phyloP scores from a whole-genome alignment of 1,140 invertebrate genomes.

The Mamestra configurata region DNA sequence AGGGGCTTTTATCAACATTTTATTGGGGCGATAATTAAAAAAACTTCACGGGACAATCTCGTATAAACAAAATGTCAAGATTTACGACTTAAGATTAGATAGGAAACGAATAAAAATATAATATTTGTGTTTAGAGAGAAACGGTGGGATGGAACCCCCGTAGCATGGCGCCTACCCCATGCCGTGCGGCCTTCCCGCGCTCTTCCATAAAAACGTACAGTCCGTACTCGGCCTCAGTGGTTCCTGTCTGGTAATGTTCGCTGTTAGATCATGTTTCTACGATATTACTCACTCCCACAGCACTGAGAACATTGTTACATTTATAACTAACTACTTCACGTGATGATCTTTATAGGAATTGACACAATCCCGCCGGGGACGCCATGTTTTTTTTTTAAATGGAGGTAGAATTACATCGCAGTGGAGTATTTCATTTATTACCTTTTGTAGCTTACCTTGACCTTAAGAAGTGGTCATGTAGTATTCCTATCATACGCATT shows the following conservation, averaged over 20 bases:
- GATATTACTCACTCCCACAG: constrained; percentile 36
- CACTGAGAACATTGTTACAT: constrained; percentile 9
- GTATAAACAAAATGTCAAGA: constrained; percentile 48
- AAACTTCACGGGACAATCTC: constrained; percentile 44
- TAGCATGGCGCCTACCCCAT: constrained; percentile 74
- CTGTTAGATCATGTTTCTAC: constrained; percentile 36
- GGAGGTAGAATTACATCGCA: not conserved
- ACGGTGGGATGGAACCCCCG: constrained; percentile 35
- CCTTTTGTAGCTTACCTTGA: not conserved
- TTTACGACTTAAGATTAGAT: constrained; percentile 54
- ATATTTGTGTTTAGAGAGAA: constrained; percentile 49
- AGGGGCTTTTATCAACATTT: constrained; percentile 37
- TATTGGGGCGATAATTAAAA: constrained; percentile 46
- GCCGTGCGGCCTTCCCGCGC: constrained; percentile 60
- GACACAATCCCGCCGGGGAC: constrained; percentile 13
- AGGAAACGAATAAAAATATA: constrained; percentile 55
- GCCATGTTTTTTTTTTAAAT: not conserved
- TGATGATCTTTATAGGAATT: constrained; percentile 30
- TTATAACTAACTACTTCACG: constrained; percentile 8
- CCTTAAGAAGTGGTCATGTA: not conserved
- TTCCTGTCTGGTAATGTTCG: constrained; percentile 8
- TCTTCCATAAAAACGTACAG: constrained; percentile 31
- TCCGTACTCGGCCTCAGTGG: not conserved
- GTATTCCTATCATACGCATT: not conserved
- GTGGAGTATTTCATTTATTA: not conserved